Percentiles rank a stretch among this genome's conserved stretches.
These are phyloP conservation scores for Dasypus novemcinctus DNA, from an alignment of 2,113 vertebrate genomes.

Conservation along the genomic window DNA sequence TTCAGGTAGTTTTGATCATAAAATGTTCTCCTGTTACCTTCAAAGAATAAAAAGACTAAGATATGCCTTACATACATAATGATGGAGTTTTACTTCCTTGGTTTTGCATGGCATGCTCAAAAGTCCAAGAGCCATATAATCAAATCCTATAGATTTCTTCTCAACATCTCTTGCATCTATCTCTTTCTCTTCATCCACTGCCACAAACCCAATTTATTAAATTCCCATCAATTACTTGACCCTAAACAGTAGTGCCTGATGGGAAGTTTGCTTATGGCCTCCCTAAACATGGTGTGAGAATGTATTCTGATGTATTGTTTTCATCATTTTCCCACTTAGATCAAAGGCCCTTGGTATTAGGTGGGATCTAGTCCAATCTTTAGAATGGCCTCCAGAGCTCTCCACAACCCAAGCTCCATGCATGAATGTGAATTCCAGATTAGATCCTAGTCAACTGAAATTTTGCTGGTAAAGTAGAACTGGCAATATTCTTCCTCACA, in stretches of 20 bases:
- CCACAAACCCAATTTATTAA: background rate
- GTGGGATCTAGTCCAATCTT: background rate
- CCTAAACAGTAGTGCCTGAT: background rate
- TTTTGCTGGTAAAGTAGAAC: background rate
- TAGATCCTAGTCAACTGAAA: background rate
- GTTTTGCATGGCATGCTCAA: background rate
- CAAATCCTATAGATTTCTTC: too few species aligned
- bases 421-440: background rate
- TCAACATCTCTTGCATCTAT: background rate
- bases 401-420: background rate
- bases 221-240: background rate
- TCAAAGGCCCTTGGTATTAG: background rate
- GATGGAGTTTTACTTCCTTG: background rate
- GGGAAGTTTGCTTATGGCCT: background rate
- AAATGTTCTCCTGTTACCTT: background rate
- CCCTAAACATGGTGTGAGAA: background rate
- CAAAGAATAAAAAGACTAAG: background rate
- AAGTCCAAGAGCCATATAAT: background rate
- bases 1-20: background rate
- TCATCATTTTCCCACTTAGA: background rate
- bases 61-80: background rate
- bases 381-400: background rate
- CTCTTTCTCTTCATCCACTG: background rate
- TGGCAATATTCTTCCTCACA: fast-evolving
- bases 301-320: background rate